Percentiles rank a stretch among this genome's conserved stretches.
phyloP scores from a whole-genome alignment of 1,140 invertebrate species.

The Ceratitis capitata region DNA sequence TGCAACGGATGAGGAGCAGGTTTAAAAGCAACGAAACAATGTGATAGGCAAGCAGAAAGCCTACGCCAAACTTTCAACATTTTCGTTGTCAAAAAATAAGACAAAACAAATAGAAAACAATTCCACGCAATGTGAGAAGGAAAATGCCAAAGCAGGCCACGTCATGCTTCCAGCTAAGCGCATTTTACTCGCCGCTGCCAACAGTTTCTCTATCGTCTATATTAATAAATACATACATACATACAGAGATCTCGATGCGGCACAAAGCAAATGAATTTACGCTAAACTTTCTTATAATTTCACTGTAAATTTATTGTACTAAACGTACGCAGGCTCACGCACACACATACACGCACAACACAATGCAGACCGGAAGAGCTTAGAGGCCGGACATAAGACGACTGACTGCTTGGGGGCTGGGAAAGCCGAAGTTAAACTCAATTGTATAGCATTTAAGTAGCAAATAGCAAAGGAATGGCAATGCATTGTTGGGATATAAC shows the following conservation, averaged over 20 bases:
- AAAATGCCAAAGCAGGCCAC: not conserved
- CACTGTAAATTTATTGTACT: constrained; percentile 9
- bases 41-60: not conserved
- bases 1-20: not conserved
- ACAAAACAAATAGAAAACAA: not conserved
- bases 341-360: not conserved
- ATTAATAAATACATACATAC: no score
- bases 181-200: not conserved
- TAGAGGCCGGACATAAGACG: not conserved
- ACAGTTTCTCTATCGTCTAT: not conserved
- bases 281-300: constrained; percentile 21
- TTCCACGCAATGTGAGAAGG: not conserved
- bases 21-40: not conserved
- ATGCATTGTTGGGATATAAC: not conserved
- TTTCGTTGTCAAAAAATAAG: constrained; percentile 26
- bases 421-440: not conserved
- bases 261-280: constrained; percentile 36
- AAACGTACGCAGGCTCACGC: not conserved
- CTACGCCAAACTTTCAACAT: constrained; percentile 16
- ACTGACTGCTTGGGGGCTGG: not conserved
- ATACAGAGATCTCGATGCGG: not conserved
- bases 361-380: not conserved
- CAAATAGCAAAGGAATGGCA: not conserved
- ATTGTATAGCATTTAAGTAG: not conserved
- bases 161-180: not conserved